Conservation (phyloP, 2,797 vertebrate genomes). For the Onychomys arenicola region DNA sequence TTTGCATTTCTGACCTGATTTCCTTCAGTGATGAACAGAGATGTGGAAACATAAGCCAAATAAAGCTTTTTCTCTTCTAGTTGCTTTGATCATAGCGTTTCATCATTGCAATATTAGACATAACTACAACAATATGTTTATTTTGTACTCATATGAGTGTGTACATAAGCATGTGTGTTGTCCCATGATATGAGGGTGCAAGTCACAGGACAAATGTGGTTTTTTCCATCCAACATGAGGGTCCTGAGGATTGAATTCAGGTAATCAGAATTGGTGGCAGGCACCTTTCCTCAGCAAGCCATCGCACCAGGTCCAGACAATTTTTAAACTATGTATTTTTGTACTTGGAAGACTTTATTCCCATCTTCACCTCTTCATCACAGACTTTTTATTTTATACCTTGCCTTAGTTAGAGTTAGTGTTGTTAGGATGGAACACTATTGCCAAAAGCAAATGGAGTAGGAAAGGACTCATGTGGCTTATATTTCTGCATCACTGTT, state of each 20-base stretch:
- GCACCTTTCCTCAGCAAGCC: background rate
- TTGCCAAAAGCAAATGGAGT: background rate
- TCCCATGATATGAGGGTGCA: background rate
- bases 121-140: too few relatives aligned
- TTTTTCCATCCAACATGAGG: background rate
- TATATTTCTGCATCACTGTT: background rate
- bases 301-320: background rate
- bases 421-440: background rate
- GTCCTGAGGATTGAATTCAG: background rate
- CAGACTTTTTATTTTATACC: background rate
- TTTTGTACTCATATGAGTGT: background rate
- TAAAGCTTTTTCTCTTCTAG: background rate
- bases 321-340: background rate
- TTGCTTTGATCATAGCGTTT: background rate
- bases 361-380: background rate
- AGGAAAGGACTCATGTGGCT: background rate
- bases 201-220: background rate
- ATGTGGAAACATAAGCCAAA: background rate
- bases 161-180: background rate
- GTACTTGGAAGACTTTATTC: background rate
- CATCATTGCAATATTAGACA: background rate
- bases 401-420: background rate
- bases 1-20: background rate
- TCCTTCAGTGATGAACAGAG: background rate
- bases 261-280: background rate